Conservation (phyloP, 2,888 invertebrate genomes). For the Polydrusus cervinus region DNA sequence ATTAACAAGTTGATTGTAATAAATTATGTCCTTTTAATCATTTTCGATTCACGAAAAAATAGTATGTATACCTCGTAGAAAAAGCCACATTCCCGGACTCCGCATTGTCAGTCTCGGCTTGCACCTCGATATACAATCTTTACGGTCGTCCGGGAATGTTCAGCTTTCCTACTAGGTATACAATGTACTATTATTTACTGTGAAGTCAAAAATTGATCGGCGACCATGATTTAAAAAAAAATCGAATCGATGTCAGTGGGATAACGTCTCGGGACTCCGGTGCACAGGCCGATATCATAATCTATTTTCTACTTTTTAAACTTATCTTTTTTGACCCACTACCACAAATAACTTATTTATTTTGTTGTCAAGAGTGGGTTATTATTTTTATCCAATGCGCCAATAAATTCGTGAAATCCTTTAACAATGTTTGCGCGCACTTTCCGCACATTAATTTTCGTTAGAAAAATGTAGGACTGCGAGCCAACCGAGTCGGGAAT, state of each 20-base stretch:
- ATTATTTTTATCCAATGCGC: constrained; percentile 32
- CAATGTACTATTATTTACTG: neutral
- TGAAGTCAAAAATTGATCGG: neutral
- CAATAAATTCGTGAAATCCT: constrained; percentile 31
- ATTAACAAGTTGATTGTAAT: too few species aligned
- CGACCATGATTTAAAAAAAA: constrained; percentile 11
- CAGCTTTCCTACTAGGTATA: too few species aligned
- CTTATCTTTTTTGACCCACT: constrained; percentile 31
- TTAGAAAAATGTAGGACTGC: constrained; percentile 31
- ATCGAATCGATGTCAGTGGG: neutral
- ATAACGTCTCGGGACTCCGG: constrained; percentile 10
- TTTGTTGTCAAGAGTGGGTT: constrained; percentile 31
- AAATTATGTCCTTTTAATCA: too few species aligned
- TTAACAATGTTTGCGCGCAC: constrained; percentile 26
- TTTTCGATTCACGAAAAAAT: too few species aligned
- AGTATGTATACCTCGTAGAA: too few species aligned
- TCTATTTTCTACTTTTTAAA: constrained; percentile 23
- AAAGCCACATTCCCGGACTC: too few species aligned
- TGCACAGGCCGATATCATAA: constrained; percentile 1
- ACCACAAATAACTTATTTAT: constrained; percentile 34
- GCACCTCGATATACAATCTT: too few species aligned
- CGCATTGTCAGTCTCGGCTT: too few species aligned
- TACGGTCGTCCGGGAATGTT: too few species aligned
- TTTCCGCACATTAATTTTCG: constrained; percentile 37
- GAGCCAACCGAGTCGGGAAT: constrained; percentile 15